Base-by-base conservation (phyloP, 2,113 vertebrate species). In the Excalfactoria chinensis region DNA sequence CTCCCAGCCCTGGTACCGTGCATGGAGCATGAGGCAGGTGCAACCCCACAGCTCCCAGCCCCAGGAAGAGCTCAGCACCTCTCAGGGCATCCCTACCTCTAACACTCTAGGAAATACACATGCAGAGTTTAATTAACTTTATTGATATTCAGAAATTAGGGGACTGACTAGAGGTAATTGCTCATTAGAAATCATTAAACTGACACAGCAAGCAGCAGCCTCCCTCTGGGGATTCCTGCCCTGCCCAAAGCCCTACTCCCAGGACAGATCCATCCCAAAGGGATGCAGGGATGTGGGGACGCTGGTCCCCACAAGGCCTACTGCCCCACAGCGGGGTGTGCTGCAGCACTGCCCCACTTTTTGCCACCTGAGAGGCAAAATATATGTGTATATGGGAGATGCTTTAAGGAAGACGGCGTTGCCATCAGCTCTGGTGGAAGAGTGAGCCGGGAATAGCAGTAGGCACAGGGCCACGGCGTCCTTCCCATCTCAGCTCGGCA, bases 61-160 rank as follows among this genome's bases (percentile, higher is more conserved):
- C n/a, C 26, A 5, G 32, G 30, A 88, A 90, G 62, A 66, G 51
- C 76, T 86, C 26, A 25, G n/a, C 83, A 84, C 83, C 60, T 86
- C 23, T n/a, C 76, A 51, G 48, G 46, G 69, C 80, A 95, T 91
- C 86, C 69, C 80, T 81, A 81, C 79, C 58, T 81, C 82, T 91
- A 86, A 88, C 69, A 12, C 73, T 89, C 74, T 59, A 92, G 85
- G 94, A 96, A 95, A 95, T 91, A 88, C 96, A 97, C 97, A 98
- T 40, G 97, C 96, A 93, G 97, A 94, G 97, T 98, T 98, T 98
- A 98, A 98, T 98, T 98, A 98, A 98, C 98, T 98, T 98, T 98
- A 98, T 98, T 98, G 98, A 98, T 98, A 98, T 98, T 98, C 97
- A 98, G 98, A 98, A 98, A 98, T 98, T 98, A 98, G 95, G 97